phyloP scores from a whole-genome alignment of 2,888 invertebrate species.

The Unio delphinus region DNA sequence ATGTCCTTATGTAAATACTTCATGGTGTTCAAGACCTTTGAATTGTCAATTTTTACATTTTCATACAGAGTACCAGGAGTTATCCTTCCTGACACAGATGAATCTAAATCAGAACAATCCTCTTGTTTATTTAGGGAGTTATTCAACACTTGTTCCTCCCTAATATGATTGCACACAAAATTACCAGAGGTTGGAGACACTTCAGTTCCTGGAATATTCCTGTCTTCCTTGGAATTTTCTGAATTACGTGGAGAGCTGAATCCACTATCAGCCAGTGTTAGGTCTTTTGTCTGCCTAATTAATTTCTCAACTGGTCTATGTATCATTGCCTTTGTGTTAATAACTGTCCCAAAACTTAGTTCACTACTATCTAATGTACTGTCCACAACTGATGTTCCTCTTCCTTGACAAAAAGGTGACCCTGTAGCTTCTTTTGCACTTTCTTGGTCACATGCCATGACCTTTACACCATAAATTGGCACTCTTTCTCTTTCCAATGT shows the following conservation, averaged over 20 bases:
- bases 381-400: conserved; percentile 21
- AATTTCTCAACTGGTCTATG: conserved; percentile 22
- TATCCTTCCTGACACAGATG: conserved; percentile 17
- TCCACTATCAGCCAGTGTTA: conserved; percentile 57
- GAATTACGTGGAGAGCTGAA: conserved; percentile 54
- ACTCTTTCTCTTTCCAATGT: no score
- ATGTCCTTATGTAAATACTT: conserved; percentile 44
- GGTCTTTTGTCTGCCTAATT: conserved; percentile 32
- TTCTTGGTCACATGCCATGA: conserved; percentile 14
- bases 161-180: conserved; percentile 37
- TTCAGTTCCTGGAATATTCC: conserved; percentile 17
- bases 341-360: conserved; percentile 53
- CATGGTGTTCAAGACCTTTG: conserved; percentile 49
- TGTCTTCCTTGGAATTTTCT: conserved; percentile 24
- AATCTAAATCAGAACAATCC: conserved; percentile 21
- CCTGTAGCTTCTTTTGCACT: conserved; percentile 23
- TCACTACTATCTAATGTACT: conserved; percentile 47
- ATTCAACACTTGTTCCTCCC: conserved; percentile 13
- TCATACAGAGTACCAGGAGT: conserved; percentile 33
- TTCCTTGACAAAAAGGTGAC: conserved; percentile 29
- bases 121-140: conserved; percentile 26
- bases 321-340: conserved; percentile 19
- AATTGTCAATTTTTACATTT: conserved; percentile 29
- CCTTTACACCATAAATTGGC: no score
- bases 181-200: conserved; percentile 17